Conservation (phyloP, 1,140 invertebrate genomes). For the Orchestia grillus region DNA sequence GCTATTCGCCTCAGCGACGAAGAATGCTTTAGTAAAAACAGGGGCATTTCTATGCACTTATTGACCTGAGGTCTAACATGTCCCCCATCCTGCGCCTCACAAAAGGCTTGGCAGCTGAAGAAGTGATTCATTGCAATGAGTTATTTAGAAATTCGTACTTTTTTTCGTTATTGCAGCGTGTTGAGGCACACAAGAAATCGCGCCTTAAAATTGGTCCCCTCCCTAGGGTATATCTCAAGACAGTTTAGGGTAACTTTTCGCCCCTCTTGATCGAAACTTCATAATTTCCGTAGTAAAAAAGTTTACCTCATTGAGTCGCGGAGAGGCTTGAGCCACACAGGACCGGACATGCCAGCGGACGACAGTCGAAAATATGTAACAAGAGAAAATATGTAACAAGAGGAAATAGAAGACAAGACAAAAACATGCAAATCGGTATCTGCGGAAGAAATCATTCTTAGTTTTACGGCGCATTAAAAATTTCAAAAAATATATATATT, state of each 20-base stretch:
- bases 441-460: no score
- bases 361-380: not conserved
- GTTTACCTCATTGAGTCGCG: conserved; percentile 23
- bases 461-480: no score
- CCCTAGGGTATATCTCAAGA: conserved; percentile 4
- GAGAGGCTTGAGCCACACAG: not conserved
- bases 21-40: no score
- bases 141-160: not conserved
- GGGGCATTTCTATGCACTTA: no score
- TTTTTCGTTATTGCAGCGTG: not conserved
- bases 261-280: conserved; percentile 40
- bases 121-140: not conserved
- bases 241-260: conserved; percentile 11
- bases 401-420: no score
- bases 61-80: no score
- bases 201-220: not conserved
- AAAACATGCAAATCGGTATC: no score
- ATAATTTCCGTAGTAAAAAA: conserved; percentile 38
- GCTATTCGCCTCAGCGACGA: not conserved
- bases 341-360: not conserved
- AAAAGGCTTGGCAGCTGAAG: not conserved
- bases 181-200: not conserved
- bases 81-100: not conserved
- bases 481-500: no score
- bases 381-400: no score